A percentile compares a stretch with the other conserved stretches of the same genome.
phyloP scores from a whole-genome alignment of 2,797 vertebrate genomes.

The Lagodon rhomboides region DNA sequence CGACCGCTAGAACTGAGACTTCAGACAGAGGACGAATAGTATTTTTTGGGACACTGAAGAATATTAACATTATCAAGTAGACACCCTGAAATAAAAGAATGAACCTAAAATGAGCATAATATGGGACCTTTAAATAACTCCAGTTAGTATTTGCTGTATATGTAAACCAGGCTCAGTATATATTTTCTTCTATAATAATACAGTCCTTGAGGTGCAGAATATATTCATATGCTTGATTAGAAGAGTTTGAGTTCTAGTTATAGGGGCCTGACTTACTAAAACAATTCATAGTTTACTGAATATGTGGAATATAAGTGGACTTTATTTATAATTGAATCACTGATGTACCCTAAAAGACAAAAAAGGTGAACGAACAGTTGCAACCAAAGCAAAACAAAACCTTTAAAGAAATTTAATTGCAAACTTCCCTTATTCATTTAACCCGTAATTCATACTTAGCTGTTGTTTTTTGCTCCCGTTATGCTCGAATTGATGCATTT shows the following conservation, averaged over 20 bases:
- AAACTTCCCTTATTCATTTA: slow-evolving; percentile 15
- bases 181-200: not conserved
- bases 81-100: too few species aligned
- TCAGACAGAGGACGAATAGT: too few species aligned
- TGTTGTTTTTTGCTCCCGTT: slow-evolving; percentile 45
- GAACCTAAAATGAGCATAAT: too few species aligned
- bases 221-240: too few species aligned
- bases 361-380: slow-evolving; percentile 12
- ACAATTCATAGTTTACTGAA: not conserved
- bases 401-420: slow-evolving; percentile 19
- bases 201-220: not conserved
- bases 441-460: slow-evolving; percentile 36
- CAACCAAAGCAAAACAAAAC: slow-evolving; percentile 7
- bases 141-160: not conserved
- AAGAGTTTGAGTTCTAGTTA: not conserved
- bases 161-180: too few species aligned
- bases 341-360: slow-evolving; percentile 1
- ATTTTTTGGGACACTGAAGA: too few species aligned
- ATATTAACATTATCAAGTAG: too few species aligned
- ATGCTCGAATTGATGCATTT: slow-evolving; percentile 3
- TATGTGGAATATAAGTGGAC: not conserved
- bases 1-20: too few species aligned
- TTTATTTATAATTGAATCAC: not conserved
- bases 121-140: not conserved
- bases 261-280: not conserved